phyloP scores from a whole-genome alignment of 1,140 invertebrate species.

The Eriocheir sinensis region DNA sequence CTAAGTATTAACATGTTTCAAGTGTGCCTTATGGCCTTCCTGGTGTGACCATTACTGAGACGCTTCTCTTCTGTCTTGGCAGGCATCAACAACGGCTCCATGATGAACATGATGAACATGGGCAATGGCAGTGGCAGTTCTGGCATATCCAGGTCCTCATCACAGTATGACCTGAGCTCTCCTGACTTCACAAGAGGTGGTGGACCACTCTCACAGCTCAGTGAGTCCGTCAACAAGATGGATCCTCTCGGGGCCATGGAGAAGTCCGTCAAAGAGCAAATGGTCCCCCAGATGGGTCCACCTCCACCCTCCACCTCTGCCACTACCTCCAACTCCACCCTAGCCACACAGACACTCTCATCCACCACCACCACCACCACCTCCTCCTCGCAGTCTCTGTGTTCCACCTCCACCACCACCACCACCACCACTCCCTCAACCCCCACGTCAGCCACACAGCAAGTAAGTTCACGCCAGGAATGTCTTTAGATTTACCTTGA shows the following conservation, averaged over 20 bases:
- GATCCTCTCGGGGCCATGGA: slow-evolving; percentile 96
- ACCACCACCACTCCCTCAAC: slow-evolving; percentile 71
- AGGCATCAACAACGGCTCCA: slow-evolving; percentile 91
- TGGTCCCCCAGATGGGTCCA: slow-evolving; percentile 81
- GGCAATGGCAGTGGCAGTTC: slow-evolving; percentile 77
- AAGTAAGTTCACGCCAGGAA: slow-evolving; percentile 53
- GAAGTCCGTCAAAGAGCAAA: slow-evolving; percentile 94
- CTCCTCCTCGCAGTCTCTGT: slow-evolving; percentile 59
- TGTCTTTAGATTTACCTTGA: neutral
- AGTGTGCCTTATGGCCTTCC: neutral
- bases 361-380: slow-evolving; percentile 73
- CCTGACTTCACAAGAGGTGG: slow-evolving; percentile 82
- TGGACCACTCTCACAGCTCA: slow-evolving; percentile 89
- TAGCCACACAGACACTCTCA: slow-evolving; percentile 56
- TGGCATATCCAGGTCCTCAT: slow-evolving; percentile 83
- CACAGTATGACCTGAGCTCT: slow-evolving; percentile 81
- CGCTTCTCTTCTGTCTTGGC: slow-evolving; percentile 22
- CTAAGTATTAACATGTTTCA: no score
- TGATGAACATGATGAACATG: slow-evolving; percentile 85
- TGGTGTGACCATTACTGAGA: neutral
- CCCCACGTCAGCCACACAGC: slow-evolving; percentile 74
- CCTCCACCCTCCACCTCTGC: slow-evolving; percentile 77
- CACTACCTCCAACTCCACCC: slow-evolving; percentile 73
- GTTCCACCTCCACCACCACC: slow-evolving; percentile 70
- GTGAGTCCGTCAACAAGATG: slow-evolving; percentile 91